Percentiles rank a stretch among this genome's conserved stretches.
phyloP scores from a whole-genome alignment of 2,113 vertebrate genomes.

The Dicentrarchus labrax region DNA sequence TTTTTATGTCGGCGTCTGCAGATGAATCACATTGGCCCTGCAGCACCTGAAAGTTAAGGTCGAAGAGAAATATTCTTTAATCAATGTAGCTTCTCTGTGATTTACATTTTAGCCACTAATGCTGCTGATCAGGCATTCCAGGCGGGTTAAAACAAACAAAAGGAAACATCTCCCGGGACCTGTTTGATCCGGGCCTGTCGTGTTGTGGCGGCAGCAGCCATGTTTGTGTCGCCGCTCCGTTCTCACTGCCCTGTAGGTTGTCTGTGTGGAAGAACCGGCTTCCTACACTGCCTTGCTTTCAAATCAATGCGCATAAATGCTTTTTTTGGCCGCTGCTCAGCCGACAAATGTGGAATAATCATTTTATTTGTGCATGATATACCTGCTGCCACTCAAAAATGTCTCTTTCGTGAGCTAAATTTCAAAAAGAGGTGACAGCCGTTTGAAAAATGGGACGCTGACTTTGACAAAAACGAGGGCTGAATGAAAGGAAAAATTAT shows the following conservation, averaged over 20 bases:
- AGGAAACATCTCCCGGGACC: slow-evolving; percentile 9
- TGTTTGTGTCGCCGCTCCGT: slow-evolving; percentile 49
- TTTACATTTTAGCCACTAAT: neutral
- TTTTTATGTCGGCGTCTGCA: slow-evolving; percentile 47
- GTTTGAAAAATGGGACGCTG: slow-evolving; percentile 18
- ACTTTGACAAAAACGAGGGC: slow-evolving; percentile 26
- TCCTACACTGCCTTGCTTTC: slow-evolving; percentile 35
- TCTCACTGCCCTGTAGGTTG: slow-evolving; percentile 57
- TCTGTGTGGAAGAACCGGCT: slow-evolving; percentile 50
- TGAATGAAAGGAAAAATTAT: slow-evolving; percentile 3
- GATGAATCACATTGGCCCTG: slow-evolving; percentile 44
- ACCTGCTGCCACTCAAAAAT: neutral
- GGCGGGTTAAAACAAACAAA: slow-evolving; percentile 11
- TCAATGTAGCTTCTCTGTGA: neutral
- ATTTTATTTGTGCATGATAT: slow-evolving; percentile 15
- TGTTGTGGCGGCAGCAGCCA: slow-evolving; percentile 22
- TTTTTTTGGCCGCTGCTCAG: slow-evolving; percentile 34
- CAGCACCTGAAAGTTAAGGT: neutral
- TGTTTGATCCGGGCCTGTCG: slow-evolving; percentile 12
- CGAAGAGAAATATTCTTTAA: slow-evolving; percentile 10
- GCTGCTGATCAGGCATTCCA: neutral
- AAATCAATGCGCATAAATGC: slow-evolving; percentile 14
- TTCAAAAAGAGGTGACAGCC: neutral
- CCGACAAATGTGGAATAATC: slow-evolving; percentile 1
- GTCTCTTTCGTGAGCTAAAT: neutral